Evolutionary conservation across 1,140 invertebrate species (phyloP).

Genomic region (Centruroides sculpturatus): DNA sequence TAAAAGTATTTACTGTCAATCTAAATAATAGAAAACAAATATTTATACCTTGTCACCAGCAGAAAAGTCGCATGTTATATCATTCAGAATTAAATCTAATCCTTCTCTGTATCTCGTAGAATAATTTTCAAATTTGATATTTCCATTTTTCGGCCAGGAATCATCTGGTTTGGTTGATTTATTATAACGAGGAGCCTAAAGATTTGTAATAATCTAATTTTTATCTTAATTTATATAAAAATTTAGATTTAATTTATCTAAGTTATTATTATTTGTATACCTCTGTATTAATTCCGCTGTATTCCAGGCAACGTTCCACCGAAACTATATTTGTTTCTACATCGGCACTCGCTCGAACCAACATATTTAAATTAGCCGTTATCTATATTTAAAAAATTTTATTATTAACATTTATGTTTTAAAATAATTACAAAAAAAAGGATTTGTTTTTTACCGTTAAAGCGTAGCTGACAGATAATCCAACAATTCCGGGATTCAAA

Average conservation of each 20-base stretch:
- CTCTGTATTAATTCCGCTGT: slow-evolving; percentile 31
- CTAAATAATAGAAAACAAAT: too few species aligned
- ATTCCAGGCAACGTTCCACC: slow-evolving; percentile 47
- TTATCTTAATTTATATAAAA: too few species aligned
- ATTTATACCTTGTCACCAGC: slow-evolving; percentile 36
- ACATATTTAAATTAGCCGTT: slow-evolving; percentile 41
- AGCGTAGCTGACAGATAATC: slow-evolving; percentile 78
- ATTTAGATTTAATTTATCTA: too few species aligned
- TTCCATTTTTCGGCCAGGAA: slow-evolving; percentile 60
- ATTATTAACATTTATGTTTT: neutral
- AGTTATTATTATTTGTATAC: slow-evolving; percentile 6
- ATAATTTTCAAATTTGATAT: slow-evolving; percentile 57
- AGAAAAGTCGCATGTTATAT: slow-evolving; percentile 22
- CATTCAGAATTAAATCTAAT: slow-evolving; percentile 27
- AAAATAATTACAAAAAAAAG: neutral
- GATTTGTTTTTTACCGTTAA: slow-evolving; percentile 44
- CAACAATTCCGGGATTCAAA: slow-evolving; percentile 61
- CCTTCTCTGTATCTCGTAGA: slow-evolving; percentile 37
- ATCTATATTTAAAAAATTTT: slow-evolving; percentile 21
- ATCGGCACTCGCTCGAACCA: slow-evolving; percentile 43
- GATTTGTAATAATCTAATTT: slow-evolving; percentile 52
- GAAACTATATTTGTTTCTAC: slow-evolving; percentile 49
- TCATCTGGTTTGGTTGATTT: slow-evolving; percentile 6
- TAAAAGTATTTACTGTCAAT: too few species aligned
- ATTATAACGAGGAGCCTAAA: slow-evolving; percentile 1